A percentile compares a stretch with the other conserved stretches of the same genome.
Conservation (phyloP, 2,888 invertebrate genomes). For the Mylabris sibirica region DNA sequence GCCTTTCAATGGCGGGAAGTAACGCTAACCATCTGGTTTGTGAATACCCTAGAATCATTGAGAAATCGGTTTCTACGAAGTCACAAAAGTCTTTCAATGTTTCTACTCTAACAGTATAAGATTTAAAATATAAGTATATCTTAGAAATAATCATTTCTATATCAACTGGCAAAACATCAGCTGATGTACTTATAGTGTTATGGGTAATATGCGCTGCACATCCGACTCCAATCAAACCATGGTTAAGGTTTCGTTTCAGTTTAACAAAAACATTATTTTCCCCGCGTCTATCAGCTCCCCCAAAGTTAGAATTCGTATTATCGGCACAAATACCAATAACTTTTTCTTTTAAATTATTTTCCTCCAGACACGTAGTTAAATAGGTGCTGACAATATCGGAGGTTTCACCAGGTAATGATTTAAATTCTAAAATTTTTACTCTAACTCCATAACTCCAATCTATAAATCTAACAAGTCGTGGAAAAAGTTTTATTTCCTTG, state of each 20-base stretch:
- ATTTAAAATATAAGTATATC: conserved; percentile 52
- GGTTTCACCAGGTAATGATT: conserved; percentile 22
- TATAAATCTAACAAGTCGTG: conserved; percentile 46
- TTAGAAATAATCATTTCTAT: conserved; percentile 49
- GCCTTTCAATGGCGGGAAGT: not conserved
- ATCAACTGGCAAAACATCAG: conserved; percentile 49
- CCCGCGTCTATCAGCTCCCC: conserved; percentile 26
- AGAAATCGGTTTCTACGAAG: conserved; percentile 34
- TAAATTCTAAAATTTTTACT: conserved; percentile 31
- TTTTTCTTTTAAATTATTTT: conserved; percentile 29
- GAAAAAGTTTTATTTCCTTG: conserved; percentile 41
- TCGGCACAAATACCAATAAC: conserved; percentile 31
- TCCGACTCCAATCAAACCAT: conserved; percentile 40
- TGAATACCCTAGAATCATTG: not conserved
- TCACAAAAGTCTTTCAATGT: conserved; percentile 51
- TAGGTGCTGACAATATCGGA: conserved; percentile 22
- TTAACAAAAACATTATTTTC: conserved; percentile 35
- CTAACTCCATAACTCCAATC: conserved; percentile 40
- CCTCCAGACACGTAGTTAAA: conserved; percentile 9
- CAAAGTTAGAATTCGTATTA: conserved; percentile 36
- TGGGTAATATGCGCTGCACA: conserved; percentile 53
- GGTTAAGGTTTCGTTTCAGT: conserved; percentile 28
- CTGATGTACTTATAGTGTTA: conserved; percentile 48
- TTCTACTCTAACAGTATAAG: conserved; percentile 50
- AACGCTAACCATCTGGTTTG: not conserved